phyloP scores from a whole-genome alignment of 2,888 invertebrate genomes.

The Clitarchus hookeri region DNA sequence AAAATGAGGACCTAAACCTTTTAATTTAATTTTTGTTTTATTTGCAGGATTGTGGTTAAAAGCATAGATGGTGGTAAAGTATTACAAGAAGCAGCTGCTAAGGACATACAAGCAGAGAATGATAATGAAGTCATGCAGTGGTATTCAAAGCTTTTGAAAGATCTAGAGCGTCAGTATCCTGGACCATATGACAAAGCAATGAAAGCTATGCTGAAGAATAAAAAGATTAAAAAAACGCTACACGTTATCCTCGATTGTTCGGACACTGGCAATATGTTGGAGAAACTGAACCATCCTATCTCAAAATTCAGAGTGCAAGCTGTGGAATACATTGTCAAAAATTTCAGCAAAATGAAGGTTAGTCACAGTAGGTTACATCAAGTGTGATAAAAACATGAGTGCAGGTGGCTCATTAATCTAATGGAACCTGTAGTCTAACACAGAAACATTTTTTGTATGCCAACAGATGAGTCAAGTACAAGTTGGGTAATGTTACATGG shows the following conservation, averaged over 20 bases:
- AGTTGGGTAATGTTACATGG: too few species aligned
- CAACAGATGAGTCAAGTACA: too few species aligned
- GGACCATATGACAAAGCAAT: slow-evolving; percentile 70
- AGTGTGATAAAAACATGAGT: neutral
- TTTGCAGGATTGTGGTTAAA: slow-evolving; percentile 49
- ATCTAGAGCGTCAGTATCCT: slow-evolving; percentile 73
- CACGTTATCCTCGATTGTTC: slow-evolving; percentile 15
- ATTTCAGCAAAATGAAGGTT: slow-evolving; percentile 22
- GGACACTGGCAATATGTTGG: slow-evolving; percentile 56
- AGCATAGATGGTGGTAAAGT: slow-evolving; percentile 37
- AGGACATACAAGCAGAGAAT: slow-evolving; percentile 39
- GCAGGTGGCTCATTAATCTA: too few species aligned
- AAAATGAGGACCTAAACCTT: too few species aligned
- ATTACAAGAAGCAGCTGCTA: slow-evolving; percentile 37
- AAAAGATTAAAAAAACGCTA: neutral
- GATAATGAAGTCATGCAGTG: slow-evolving; percentile 50
- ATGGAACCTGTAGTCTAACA: too few species aligned
- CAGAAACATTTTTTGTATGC: too few species aligned
- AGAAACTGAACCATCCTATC: slow-evolving; percentile 74
- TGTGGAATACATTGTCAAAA: slow-evolving; percentile 61
- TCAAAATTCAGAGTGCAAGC: slow-evolving; percentile 68
- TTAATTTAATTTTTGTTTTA: slow-evolving; percentile 24
- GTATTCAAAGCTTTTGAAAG: slow-evolving; percentile 62
- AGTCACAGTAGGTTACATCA: neutral
- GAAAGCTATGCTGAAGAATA: slow-evolving; percentile 57